Conservation (phyloP, 2,888 invertebrate species). For the Ecdyonurus torrentis region DNA sequence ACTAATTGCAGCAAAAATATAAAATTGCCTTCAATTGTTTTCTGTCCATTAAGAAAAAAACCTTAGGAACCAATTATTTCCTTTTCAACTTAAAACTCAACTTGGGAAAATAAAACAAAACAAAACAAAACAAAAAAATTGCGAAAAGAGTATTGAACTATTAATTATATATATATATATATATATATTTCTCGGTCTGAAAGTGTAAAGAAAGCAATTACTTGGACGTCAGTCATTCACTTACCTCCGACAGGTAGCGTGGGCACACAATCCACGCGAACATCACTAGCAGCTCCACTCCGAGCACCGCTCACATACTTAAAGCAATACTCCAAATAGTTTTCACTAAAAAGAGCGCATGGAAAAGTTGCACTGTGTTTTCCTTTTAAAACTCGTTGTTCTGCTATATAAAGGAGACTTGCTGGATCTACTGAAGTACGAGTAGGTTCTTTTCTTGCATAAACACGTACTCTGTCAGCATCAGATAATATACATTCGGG, state of each 20-base stretch:
- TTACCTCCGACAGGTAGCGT: conserved; percentile 64
- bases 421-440: conserved; percentile 50
- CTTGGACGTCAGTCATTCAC: conserved; percentile 16
- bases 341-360: conserved; percentile 67
- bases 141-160: no score
- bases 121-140: no score
- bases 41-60: no score
- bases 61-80: no score
- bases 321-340: conserved; percentile 74
- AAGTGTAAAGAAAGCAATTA: background rate
- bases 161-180: no score
- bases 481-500: conserved; percentile 62
- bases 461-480: conserved; percentile 56
- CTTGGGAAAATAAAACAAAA: no score
- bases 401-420: conserved; percentile 43
- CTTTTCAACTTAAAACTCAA: no score
- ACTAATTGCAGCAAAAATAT: no score
- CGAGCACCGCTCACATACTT: conserved; percentile 74
- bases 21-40: no score
- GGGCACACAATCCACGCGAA: conserved; percentile 68
- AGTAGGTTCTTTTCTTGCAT: conserved; percentile 52
- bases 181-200: no score
- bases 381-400: conserved; percentile 46
- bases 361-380: conserved; percentile 60
- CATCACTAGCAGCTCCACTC: conserved; percentile 69